phyloP scores from a whole-genome alignment of 2,888 invertebrate species.

The Mesorhabditis sp. region DNA sequence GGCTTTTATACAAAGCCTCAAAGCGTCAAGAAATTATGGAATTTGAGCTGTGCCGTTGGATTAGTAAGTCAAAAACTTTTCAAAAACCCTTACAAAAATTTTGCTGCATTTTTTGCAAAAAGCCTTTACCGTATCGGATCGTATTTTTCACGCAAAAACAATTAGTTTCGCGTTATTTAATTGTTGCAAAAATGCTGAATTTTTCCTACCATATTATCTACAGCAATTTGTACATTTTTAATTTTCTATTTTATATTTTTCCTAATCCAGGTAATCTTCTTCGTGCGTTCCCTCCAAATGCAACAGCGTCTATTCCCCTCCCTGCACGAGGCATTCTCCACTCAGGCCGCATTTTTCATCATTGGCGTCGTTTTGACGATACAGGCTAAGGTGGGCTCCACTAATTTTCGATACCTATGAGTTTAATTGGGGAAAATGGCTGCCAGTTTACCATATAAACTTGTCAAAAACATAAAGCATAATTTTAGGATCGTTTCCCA shows the following conservation, averaged over 20 bases:
- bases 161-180: too few relatives aligned
- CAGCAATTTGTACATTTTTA: too few relatives aligned
- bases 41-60: neutral
- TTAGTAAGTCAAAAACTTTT: neutral
- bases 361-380: conserved; percentile 1
- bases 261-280: neutral
- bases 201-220: too few relatives aligned
- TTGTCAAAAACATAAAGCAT: neutral
- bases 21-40: neutral
- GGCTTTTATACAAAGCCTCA: neutral
- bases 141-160: too few relatives aligned
- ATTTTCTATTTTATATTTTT: too few relatives aligned
- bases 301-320: neutral
- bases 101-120: too few relatives aligned
- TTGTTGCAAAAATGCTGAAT: too few relatives aligned
- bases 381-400: neutral
- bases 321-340: neutral
- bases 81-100: neutral
- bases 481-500: neutral
- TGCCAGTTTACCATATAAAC: too few relatives aligned
- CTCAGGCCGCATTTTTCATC: neutral
- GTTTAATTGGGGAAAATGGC: too few relatives aligned
- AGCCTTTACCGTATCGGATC: too few relatives aligned
- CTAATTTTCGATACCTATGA: too few relatives aligned
- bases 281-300: conserved; percentile 1